Evolutionary conservation across 1,140 invertebrate species (phyloP), one percentile per base, ranked within the genome.

Genomic region (Nebria ingens): DNA sequence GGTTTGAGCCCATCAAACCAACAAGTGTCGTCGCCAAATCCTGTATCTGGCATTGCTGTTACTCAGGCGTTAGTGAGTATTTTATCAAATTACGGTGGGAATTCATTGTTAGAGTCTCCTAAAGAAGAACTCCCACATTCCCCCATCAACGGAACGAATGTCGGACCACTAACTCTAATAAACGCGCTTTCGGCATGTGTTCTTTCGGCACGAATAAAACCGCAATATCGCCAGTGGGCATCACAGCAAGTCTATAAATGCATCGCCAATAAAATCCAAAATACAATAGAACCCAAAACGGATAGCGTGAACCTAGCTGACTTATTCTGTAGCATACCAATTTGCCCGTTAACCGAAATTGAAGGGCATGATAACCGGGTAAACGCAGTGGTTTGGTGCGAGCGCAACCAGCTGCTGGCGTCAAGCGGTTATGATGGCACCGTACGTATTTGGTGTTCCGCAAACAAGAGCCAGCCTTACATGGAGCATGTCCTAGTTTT

Each of bases 371-470:
- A 79, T 25, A 77, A 81, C 58, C 67, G 74, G 55, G 58, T 67
- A 2, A 70, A 65, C 52, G 63, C 59, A 34, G 68, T 76, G 52
- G 62, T 63, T 9, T 80, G 73, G 72, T 70, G 70, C 57, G 57
- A 64, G 4, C 69, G 68, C 22, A 74, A 69, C 52, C 63, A 63
- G 15, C 62, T 75, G 9, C 64, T 82, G 13, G 79, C 79, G 17
- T 77, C 79, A 17, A 79, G 79, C 67, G 81, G 79, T 1, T 78
- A 76, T 63, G 82, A 84, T 70, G 78, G 81, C n/a, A 83, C 80
- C n/a, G 75, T 83, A 0, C 64, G 81, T n/a, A 64, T 82, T 2
- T 83, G 81, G 82, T 45, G 61, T 62, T 68, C 70, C 40, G 70
- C 68, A 17, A 69, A 70, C 55, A 69, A 68, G 34, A 68, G 64